Evolutionary conservation across 2,888 invertebrate species (phyloP).

Genomic region (Agriopis marginaria): DNA sequence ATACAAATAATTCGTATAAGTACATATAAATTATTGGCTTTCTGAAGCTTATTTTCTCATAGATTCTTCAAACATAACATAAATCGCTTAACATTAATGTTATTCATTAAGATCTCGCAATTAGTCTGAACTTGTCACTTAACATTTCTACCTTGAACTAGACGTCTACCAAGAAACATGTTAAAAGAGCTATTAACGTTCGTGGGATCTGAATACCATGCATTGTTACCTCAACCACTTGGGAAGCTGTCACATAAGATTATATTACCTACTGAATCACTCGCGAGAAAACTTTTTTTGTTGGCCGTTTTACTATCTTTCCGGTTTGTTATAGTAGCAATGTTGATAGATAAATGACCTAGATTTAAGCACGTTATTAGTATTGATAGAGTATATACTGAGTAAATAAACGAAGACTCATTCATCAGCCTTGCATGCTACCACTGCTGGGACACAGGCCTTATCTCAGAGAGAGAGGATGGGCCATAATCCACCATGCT

Average conservation of each 20-base stretch:
- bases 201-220: slow-evolving; percentile 57
- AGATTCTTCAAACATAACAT: slow-evolving; percentile 5
- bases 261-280: slow-evolving; percentile 28
- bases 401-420: not conserved
- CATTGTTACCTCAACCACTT: slow-evolving; percentile 55
- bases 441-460: too few species aligned
- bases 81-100: slow-evolving; percentile 9
- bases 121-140: slow-evolving; percentile 39
- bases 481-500: too few species aligned
- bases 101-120: slow-evolving; percentile 30
- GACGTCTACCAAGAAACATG: slow-evolving; percentile 52
- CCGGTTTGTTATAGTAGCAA: slow-evolving; percentile 12
- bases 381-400: slow-evolving; percentile 6
- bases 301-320: slow-evolving; percentile 5
- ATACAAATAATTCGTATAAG: too few species aligned
- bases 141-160: slow-evolving; percentile 63
- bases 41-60: not conserved
- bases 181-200: slow-evolving; percentile 52
- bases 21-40: too few species aligned
- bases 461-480: too few species aligned
- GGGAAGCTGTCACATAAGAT: slow-evolving; percentile 35
- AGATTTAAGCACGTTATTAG: slow-evolving; percentile 6
- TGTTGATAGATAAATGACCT: slow-evolving; percentile 19
- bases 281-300: slow-evolving; percentile 28
- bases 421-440: not conserved